Base-by-base conservation (phyloP, 2,113 vertebrate species). In the Siniperca chuatsi region DNA sequence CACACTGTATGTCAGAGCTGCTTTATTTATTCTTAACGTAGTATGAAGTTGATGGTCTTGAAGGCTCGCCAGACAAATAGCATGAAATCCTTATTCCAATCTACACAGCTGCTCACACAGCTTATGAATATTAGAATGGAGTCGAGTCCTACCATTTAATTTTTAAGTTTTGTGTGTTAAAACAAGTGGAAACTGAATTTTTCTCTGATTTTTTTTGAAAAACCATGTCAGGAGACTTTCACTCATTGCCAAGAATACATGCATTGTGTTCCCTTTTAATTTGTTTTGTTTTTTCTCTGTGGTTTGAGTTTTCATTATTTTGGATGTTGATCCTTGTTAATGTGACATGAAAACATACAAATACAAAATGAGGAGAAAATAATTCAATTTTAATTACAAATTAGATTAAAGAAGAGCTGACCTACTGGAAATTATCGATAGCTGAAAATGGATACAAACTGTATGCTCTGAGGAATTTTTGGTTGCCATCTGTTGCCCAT, bases 401-500 rank as follows among this genome's bases (percentile, higher is more conserved):
- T 79, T 61, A 46, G 76, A 81, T 70, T 5, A 16, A 57, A 48
- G 29, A 72, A 57, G 72, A 82, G 44, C 57, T 88, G 90, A 90
- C 61, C 82, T 84, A 50, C 75, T 88, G 72, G 55, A 75, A 85
- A 74, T 80, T 50, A 83, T 29, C 9, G 65, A 35, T 54, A 82
- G 57, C 16, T 76, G 68, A 84, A 75, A 67, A 58, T 74, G 84
- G 29, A 84, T 80, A 78, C 46, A 70, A 86, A 85, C 74, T 93
- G 92, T 95, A 88, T 91, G 82, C 76, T 92, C 83, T 84, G 73
- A 89, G 69, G 79, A 91, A 50, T 71, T 66, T 91, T 88, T 89
- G 70, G 80, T 93, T 94, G 90, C 92, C 89, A 91, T 93, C 70
- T 92, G 83, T 94, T 94, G 84, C 88, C 87, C 85, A 94, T 95